Evolutionary conservation across 2,113 vertebrate genomes (phyloP).

Genomic region (Ochotona curzoniae): DNA sequence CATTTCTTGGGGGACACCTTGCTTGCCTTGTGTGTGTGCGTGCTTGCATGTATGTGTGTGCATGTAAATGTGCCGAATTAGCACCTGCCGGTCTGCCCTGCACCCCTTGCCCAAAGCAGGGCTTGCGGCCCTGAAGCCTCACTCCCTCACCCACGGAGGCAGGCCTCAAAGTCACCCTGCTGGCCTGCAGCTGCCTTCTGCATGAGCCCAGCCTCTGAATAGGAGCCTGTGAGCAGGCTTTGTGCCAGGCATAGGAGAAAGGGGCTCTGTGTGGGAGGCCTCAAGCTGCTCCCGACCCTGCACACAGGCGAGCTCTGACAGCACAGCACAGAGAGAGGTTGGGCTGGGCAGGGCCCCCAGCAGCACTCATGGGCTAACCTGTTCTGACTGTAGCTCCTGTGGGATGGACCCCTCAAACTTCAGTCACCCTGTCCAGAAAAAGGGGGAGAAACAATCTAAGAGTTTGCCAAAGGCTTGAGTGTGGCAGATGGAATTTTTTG

Average conservation of each 20-base stretch:
- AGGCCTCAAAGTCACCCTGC: conserved; percentile 44
- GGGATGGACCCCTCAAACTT: neutral
- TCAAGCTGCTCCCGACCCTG: neutral
- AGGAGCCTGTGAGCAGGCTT: conserved; percentile 56
- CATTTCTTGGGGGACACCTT: neutral
- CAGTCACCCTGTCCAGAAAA: neutral
- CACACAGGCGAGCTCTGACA: conserved; percentile 67
- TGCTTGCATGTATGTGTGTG: too few species aligned
- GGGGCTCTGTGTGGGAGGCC: conserved; percentile 62
- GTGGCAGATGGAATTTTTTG: neutral
- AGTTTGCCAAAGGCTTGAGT: neutral
- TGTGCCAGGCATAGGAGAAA: conserved; percentile 42
- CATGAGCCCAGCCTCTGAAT: conserved; percentile 26
- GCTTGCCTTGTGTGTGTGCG: neutral
- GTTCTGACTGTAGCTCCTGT: neutral
- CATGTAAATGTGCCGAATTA: too few species aligned
- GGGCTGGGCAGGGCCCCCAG: neutral
- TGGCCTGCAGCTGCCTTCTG: neutral
- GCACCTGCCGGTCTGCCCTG: neutral
- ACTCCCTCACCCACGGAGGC: neutral
- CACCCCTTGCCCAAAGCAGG: too few species aligned
- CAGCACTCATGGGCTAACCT: neutral
- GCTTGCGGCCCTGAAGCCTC: neutral
- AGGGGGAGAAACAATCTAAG: neutral
- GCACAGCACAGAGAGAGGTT: neutral